Evolutionary conservation across 2,113 vertebrate species (phyloP).

Genomic region (Egretta garzetta): DNA sequence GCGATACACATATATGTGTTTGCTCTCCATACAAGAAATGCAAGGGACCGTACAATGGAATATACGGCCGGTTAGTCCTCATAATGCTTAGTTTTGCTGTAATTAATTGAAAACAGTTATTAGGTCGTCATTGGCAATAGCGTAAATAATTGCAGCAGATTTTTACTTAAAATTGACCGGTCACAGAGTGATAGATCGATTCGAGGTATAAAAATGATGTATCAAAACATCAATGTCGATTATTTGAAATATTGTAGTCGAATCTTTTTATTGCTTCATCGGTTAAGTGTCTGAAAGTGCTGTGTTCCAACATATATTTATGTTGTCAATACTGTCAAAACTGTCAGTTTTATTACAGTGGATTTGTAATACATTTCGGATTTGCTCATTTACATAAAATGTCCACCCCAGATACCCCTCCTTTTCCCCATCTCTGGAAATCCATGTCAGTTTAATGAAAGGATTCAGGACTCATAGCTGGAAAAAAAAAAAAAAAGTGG

Average conservation of each 20-base stretch:
- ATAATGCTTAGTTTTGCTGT: conserved; percentile 53
- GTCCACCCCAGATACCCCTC: conserved; percentile 69
- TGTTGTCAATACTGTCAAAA: conserved; percentile 84
- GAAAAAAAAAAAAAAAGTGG: background rate
- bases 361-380: conserved; percentile 79
- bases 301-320: conserved; percentile 83
- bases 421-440: conserved; percentile 67
- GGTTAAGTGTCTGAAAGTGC: conserved; percentile 84
- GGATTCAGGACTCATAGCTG: conserved; percentile 58
- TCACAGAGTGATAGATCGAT: conserved; percentile 77
- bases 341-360: conserved; percentile 80
- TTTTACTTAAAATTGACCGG: conserved; percentile 83
- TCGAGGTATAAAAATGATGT: conserved; percentile 81
- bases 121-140: conserved; percentile 79
- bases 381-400: conserved; percentile 83
- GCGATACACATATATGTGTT: conserved; percentile 1
- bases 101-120: conserved; percentile 79
- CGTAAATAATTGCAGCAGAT: conserved; percentile 78
- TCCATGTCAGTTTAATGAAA: conserved; percentile 72
- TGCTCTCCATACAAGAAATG: background rate
- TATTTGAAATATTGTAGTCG: conserved; percentile 85
- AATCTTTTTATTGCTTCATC: conserved; percentile 84
- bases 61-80: conserved; percentile 22
- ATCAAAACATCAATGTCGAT: conserved; percentile 84
- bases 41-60: background rate